Percentiles rank a stretch among this genome's conserved stretches.
Evolutionary conservation across 2,888 invertebrate genomes (phyloP).

Genomic region (Achlya flavicornis): DNA sequence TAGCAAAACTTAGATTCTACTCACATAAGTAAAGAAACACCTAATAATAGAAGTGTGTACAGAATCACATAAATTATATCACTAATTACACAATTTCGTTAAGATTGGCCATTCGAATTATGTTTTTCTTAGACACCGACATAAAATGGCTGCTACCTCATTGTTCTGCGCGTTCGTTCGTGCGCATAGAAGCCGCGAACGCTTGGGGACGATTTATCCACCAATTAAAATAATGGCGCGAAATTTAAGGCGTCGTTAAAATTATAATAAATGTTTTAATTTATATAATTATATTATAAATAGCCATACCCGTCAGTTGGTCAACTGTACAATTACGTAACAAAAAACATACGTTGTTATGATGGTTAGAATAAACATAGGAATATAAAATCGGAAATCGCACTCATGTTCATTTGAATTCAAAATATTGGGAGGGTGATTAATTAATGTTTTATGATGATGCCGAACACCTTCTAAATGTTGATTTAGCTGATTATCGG

Average conservation of each 20-base stretch:
- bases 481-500: constrained; percentile 71
- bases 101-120: constrained; percentile 85
- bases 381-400: constrained; percentile 55
- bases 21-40: constrained; percentile 79
- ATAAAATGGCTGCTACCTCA: constrained; percentile 85
- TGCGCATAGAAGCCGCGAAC: constrained; percentile 85
- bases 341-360: constrained; percentile 65
- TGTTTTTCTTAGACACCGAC: constrained; percentile 84
- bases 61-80: constrained; percentile 83
- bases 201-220: constrained; percentile 84
- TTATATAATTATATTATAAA: constrained; percentile 42
- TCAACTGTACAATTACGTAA: constrained; percentile 54
- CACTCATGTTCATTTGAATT: constrained; percentile 48
- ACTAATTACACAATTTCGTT: constrained; percentile 84
- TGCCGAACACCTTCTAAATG: constrained; percentile 74
- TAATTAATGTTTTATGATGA: constrained; percentile 58
- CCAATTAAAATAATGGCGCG: constrained; percentile 84
- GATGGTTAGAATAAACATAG: constrained; percentile 56
- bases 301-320: constrained; percentile 37
- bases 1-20: constrained; percentile 75
- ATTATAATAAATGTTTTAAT: constrained; percentile 58
- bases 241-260: constrained; percentile 79
- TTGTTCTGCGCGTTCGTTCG: constrained; percentile 85
- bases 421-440: constrained; percentile 41
- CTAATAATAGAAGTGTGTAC: constrained; percentile 76